Conservation (phyloP, 2,113 vertebrate species). For the Falcunculus frontatus region DNA sequence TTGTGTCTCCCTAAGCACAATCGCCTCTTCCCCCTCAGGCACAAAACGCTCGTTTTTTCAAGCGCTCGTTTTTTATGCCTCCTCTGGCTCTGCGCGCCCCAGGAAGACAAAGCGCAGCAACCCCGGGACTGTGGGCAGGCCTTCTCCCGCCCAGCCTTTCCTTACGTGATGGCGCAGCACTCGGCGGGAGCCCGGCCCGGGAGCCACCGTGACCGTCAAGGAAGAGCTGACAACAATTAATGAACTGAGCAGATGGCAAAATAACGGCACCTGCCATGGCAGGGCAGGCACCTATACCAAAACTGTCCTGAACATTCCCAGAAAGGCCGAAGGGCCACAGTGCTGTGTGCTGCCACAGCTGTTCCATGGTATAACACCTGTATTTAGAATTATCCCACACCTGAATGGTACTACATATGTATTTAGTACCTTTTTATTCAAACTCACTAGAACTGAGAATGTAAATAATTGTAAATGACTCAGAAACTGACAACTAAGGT, state of each 20-base stretch:
- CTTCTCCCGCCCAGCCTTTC: no score
- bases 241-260: neutral
- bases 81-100: rapidly evolving
- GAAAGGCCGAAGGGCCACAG: neutral
- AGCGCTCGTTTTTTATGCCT: no score
- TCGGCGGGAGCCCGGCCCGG: rapidly evolving
- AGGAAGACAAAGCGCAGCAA: neutral
- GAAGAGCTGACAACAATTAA: neutral
- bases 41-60: rapidly evolving
- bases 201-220: rapidly evolving
- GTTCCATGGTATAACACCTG: neutral
- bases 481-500: neutral
- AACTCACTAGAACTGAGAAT: neutral
- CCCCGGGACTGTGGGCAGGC: rapidly evolving
- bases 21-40: rapidly evolving
- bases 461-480: neutral
- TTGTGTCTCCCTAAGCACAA: neutral
- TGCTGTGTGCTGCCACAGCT: neutral
- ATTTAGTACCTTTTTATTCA: neutral
- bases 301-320: neutral
- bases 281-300: neutral
- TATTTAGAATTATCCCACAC: neutral
- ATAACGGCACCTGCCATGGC: rapidly evolving
- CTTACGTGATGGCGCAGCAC: neutral
- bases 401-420: neutral